Base-by-base conservation (phyloP, 2,113 vertebrate species). In the Indri indri region DNA sequence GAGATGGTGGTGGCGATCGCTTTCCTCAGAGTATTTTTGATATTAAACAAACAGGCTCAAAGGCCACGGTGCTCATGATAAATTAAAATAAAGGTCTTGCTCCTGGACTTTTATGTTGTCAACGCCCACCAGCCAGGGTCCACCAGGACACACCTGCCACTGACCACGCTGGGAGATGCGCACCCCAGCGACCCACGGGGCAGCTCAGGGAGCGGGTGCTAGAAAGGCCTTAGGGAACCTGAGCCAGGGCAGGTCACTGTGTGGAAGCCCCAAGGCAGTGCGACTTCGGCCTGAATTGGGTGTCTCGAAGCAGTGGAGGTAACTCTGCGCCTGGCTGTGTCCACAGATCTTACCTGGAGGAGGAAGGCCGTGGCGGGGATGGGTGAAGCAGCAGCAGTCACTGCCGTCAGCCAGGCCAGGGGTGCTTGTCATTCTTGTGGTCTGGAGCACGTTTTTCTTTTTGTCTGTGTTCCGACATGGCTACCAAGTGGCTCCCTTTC, bases 151-250 rank as follows among this genome's bases (percentile, higher is more conserved):
- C 4, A 13, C 32, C 3, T 27, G n/a, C 1, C 7, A 4, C 1
- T 11, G 65, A 30, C 3, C 16, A 63, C 0, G 54, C 0, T 37
- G 59, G 0, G 23, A 34, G 45, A 22, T 0, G 3, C 8, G 18
- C 23, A 3, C 4, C 13, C 1, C 0, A 0, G 13, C 0, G 8
- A 27, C 11, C 2, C 54, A 34, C 0, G 8, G 13, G 63, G 25
- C 4, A 1, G 13, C 42, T 30, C 6, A 0, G 3, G 10, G 0
- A 42, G 73, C 82, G 47, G 68, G 10, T 5, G 13, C 27, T 1
- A 5, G 42, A 34, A 40, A 52, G 42, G 13, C 18, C 2, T 8
- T 3, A 13, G 45, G 42, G 34, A 2, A 54, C 18, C 8, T n/a
- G 87, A 50, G 30, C 50, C 22, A 1, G 17, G 20, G 5, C 1